phyloP scores from a whole-genome alignment of 2,797 vertebrate species.

The Serranus cabrilla region DNA sequence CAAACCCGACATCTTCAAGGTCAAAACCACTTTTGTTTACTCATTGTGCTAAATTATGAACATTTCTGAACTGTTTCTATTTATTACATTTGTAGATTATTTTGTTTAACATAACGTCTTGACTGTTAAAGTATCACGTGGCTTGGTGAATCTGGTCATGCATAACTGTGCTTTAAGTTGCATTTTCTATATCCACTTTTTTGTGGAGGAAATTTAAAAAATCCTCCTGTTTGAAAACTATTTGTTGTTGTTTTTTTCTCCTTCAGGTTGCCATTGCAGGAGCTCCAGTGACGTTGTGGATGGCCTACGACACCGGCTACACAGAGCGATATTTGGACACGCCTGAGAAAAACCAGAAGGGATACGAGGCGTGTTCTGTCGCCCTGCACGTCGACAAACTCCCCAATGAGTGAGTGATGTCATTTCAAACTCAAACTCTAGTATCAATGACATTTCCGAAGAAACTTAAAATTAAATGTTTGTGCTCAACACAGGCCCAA shows the following conservation, averaged over 20 bases:
- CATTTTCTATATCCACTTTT: background rate
- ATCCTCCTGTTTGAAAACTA: conserved; percentile 8
- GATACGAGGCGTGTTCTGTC: conserved; percentile 95
- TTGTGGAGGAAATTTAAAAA: background rate
- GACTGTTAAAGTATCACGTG: background rate
- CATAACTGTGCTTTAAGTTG: background rate
- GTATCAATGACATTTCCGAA: background rate
- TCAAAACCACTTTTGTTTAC: conserved; percentile 50
- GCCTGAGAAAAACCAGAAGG: conserved; percentile 94
- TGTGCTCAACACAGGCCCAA: conserved; percentile 88
- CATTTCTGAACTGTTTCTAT: no score
- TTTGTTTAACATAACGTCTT: background rate
- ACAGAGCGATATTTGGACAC: conserved; percentile 97
- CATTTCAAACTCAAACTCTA: no score
- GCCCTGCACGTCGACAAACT: conserved; percentile 96
- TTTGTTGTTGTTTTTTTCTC: background rate
- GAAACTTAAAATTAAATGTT: background rate
- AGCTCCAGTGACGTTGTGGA: conserved; percentile 96
- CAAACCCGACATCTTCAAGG: conserved; percentile 94
- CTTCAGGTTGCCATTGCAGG: conserved; percentile 94
- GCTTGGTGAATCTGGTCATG: background rate
- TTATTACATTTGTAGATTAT: background rate
- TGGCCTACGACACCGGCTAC: conserved; percentile 97
- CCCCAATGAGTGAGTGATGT: conserved; percentile 92
- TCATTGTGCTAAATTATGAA: background rate